Base-by-base conservation (phyloP, 2,888 invertebrate species). In the Anagyrus pseudococci region DNA sequence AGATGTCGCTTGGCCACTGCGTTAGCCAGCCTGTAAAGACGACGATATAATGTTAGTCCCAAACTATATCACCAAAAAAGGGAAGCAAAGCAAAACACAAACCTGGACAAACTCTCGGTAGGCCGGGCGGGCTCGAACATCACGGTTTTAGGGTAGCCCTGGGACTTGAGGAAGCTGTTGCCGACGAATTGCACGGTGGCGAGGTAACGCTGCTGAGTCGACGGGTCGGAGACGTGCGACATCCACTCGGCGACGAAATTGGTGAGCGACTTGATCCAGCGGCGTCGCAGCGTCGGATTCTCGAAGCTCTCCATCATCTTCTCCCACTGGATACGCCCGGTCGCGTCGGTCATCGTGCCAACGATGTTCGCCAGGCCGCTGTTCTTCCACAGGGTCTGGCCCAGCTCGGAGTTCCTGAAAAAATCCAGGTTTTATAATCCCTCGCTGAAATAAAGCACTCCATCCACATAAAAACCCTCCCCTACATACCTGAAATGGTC, bases 251-350 rank as follows among this genome's bases (percentile, higher is more conserved):
- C 90, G 67, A 93, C 82, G 73, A 90, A 91, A 67, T 87, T 86
- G 1, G 92, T 90, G 8, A 91, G 85, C 4, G 88, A 86, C 71
- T 88, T 88, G 68, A 93, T 90, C 93, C 93, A 93, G 68, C 90
- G 87, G 52, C 90, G 86, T 67, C 93, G 86, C 73, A 92, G 89
- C 49, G 89, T 87, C 61, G 90, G 91, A 76, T 93, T 92, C 75
- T 93, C 92, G 69, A 94, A 86, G 70, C 90, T 88, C 72, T 89
- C 89, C 70, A 92, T 85, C 73, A 93, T 87, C 67, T 86, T 84
- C 47, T 88, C 88, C 70, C 91, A 90, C 74, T 89, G 88, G 62
- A 93, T 81, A 66, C 85, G 87, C 0, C 92, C 92, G 58, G 88
- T 85, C 1, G 87, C 84, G 23, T 89, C 89, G 3, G 85, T 84